Evolutionary conservation across 1,140 invertebrate species (phyloP), one percentile per base, ranked within the genome.

Genomic region (Carcinoscorpius rotundicauda): DNA sequence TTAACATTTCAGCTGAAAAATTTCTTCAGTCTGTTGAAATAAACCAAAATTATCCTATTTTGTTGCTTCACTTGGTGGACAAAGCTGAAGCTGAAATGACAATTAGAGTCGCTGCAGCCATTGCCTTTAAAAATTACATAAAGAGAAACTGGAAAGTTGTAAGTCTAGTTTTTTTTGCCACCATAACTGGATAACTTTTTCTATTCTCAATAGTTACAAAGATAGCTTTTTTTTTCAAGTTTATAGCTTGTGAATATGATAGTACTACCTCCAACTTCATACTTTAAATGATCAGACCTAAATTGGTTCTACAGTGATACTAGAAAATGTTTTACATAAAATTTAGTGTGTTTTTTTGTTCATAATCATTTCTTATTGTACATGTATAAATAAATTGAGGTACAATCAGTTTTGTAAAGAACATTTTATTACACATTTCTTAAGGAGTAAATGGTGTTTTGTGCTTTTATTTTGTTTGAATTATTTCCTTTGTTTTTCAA

Each of bases 41-140:
- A 2, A 94, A 94, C 77, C 85, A 91, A 73, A 93, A 94, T 76
- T 98, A 95, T 81, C 85, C 92, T 0, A 78, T 96, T 5, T 76
- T 97, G 48, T 77, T 98, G 49, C 79, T 97, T 3, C 84, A 89
- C 72, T 79, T 97, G 6, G 84, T 97, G 63, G 86, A 91, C 68
- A 92, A 90, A 72, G 69, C 73, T 66, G 84, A 86, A 69, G 79
- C 87, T 49, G 87, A 93, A 69, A 77, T 87, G 67, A 75, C 87
- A 5, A 88, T 97, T 60, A 81, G 92, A 72, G 81, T 94, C 57
- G 87, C 92, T 53, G 91, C 89, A 59, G 86, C 93, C 58, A 87
- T 98, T 70, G 87, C 89, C 10, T 96, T 99, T 73, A 99, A 99
- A 77, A 99, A 99, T 78, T 96, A 87, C 76, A 85, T 97, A 5